phyloP scores from a whole-genome alignment of 2,797 vertebrate genomes.

The Danio kyathit region DNA sequence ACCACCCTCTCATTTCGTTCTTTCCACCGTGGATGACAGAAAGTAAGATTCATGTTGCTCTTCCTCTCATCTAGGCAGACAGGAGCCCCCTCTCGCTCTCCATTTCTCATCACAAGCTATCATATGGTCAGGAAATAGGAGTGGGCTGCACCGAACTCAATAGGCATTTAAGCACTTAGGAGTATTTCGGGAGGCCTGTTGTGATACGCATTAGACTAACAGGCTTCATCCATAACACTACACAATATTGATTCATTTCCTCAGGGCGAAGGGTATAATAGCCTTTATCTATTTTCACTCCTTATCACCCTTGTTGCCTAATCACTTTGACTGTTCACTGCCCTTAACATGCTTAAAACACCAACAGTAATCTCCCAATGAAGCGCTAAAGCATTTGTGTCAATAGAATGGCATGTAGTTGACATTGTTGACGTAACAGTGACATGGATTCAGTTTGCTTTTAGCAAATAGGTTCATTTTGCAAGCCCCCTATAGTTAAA shows the following conservation, averaged over 20 bases:
- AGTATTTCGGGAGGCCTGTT: constrained; percentile 58
- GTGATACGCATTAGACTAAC: constrained; percentile 63
- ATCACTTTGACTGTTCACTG: constrained; percentile 43
- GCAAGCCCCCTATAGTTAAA: too few relatives aligned
- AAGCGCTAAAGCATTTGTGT: background rate
- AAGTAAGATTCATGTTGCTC: constrained; percentile 49
- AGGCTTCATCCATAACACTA: constrained; percentile 67
- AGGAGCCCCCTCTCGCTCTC: constrained; percentile 14
- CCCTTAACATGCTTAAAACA: constrained; percentile 17
- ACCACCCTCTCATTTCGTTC: constrained; percentile 27
- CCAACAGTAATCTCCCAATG: constrained; percentile 1
- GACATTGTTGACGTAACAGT: background rate
- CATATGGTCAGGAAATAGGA: constrained; percentile 59
- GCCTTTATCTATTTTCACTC: constrained; percentile 37
- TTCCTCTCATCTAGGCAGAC: constrained; percentile 41
- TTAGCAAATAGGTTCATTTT: too few relatives aligned
- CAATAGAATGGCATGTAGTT: background rate
- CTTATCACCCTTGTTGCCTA: constrained; percentile 37
- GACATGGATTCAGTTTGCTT: background rate
- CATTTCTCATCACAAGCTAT: constrained; percentile 46
- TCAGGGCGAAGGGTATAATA: constrained; percentile 47
- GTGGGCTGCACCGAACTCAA: constrained; percentile 55
- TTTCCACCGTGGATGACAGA: constrained; percentile 28
- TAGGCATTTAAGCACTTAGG: constrained; percentile 61
- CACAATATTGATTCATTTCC: constrained; percentile 72